Evolutionary conservation across 2,797 vertebrate species (phyloP).

Genomic region (Urosaurus nigricauda): DNA sequence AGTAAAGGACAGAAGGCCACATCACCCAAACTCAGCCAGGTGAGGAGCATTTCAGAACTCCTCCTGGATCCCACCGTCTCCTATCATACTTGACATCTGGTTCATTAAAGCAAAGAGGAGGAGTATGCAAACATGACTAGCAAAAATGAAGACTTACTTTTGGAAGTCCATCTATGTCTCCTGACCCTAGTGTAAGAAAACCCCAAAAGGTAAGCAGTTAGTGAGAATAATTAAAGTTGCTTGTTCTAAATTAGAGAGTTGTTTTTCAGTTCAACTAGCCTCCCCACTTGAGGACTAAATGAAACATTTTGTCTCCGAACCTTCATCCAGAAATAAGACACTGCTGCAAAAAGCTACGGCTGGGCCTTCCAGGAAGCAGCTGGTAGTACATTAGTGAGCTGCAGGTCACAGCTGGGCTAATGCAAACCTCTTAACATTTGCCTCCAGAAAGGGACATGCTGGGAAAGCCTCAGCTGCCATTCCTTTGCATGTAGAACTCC

Average conservation of each 20-base stretch:
- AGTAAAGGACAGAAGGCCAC: background rate
- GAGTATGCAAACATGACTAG: background rate
- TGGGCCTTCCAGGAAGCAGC: constrained; percentile 45
- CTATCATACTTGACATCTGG: background rate
- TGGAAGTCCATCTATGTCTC: constrained; percentile 98
- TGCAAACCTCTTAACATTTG: constrained; percentile 48
- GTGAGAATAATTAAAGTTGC: background rate
- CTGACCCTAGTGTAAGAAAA: constrained; percentile 85
- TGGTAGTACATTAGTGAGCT: constrained; percentile 46
- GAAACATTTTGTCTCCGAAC: background rate
- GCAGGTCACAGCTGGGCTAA: constrained; percentile 51
- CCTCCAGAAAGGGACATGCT: constrained; percentile 36
- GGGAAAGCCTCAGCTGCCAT: constrained; percentile 37
- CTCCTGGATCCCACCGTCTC: background rate
- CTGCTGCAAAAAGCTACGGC: constrained; percentile 13
- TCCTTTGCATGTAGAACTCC: constrained; percentile 30
- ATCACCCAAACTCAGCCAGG: background rate
- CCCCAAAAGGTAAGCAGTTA: constrained; percentile 25
- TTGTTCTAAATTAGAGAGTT: accelerated
- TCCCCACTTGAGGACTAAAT: background rate
- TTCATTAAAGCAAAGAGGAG: background rate
- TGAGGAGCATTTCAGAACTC: background rate
- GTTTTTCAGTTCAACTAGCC: accelerated
- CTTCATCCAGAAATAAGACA: constrained; percentile 30
- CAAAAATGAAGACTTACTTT: constrained; percentile 85